Evolutionary conservation across 2,888 invertebrate species (phyloP), one percentile per base, ranked within the genome.

Genomic region (Encarsia formosa): DNA sequence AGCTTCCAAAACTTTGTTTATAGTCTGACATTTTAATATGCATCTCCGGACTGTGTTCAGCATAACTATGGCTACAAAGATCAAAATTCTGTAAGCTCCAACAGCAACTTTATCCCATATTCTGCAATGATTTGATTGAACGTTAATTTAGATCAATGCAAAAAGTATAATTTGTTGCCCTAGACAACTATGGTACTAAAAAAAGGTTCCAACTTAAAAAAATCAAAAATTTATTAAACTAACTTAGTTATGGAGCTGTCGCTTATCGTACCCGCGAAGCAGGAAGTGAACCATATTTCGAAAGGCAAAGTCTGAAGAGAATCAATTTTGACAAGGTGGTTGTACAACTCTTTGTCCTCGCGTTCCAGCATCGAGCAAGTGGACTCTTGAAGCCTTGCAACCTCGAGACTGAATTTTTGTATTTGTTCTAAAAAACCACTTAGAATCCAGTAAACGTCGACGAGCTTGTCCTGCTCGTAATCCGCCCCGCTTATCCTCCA

Each of bases 51-150:
- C 74, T 16, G 87, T 87, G 41, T 85, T 83, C 5, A 91, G 76
- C 43, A 88, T 76, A 63, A 86, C 85, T 16, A 90, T 80, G 38
- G 87, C 85, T 3, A 88, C 85, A 71, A 85, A 91, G 0, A 87
- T 82, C 39, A 93, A 77, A 63, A 92, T 87, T 75, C 87, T 88
- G 32, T 84, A 85, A 0, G 91, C 91, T 3, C 92, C 91, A 34
- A 88, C 90, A 66, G 88, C 85, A 26, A 93, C 77, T 76, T 91
- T 91, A 70, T 93, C 92, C 90, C 91, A 92, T 58, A 93, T 86
- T 69, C 91, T 91, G 61, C 64, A 78, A 11, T 32, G 22, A 34
- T 40, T 40, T 26, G 4, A n/a, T 46, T 41, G 24, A 34, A 35
- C 32, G 19, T 34, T 23, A 18, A 42, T 5, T 34, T 15, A 34